These are phyloP conservation scores for Aptenodytes forsteri DNA, from an alignment of 2,113 vertebrate genomes.

Conservation along the genomic window DNA sequence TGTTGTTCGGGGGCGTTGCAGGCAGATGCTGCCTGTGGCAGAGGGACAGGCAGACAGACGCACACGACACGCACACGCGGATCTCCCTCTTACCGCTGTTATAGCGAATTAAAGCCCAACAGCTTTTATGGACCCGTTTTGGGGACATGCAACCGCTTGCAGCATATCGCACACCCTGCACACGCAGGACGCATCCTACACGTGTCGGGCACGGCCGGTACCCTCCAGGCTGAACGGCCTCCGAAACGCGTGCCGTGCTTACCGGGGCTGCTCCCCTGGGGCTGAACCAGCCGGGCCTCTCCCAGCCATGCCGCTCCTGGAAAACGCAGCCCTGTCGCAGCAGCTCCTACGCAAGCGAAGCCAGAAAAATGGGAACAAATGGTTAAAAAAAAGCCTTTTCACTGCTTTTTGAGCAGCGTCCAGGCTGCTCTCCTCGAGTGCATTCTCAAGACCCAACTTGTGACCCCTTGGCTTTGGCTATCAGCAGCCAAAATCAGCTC, in stretches of 20 bases:
- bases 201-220: fast-evolving
- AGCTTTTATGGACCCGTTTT: neutral
- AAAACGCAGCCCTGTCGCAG: constrained; percentile 88
- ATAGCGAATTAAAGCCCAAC: neutral
- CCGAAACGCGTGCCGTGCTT: neutral
- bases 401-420: neutral
- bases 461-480: neutral
- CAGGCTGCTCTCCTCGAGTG: fast-evolving
- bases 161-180: too few relatives aligned
- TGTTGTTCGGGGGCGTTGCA: neutral
- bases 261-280: constrained; percentile 81
- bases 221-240: neutral
- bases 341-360: constrained; percentile 78
- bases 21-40: neutral
- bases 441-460: fast-evolving
- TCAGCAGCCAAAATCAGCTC: neutral
- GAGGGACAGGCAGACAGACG: neutral
- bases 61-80: fast-evolving
- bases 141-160: neutral
- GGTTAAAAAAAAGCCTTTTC: neutral
- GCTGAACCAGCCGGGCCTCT: constrained; percentile 94
- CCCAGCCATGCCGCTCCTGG: constrained; percentile 97
- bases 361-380: fast-evolving
- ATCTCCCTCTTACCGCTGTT: neutral
- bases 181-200: fast-evolving